phyloP scores from a whole-genome alignment of 2,888 invertebrate genomes.

The Oscheius myriophilus region DNA sequence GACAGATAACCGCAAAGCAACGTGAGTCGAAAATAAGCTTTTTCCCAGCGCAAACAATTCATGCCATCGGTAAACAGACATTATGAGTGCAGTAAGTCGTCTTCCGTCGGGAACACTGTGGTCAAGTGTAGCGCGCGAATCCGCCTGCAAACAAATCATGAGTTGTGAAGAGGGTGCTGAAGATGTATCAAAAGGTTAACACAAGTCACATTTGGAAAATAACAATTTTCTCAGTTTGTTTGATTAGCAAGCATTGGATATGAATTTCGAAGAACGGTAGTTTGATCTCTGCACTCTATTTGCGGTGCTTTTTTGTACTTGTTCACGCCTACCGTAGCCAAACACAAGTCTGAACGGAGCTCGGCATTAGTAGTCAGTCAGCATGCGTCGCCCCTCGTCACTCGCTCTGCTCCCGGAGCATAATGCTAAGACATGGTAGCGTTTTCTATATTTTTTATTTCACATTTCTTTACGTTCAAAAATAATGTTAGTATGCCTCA shows the following conservation, averaged over 20 bases:
- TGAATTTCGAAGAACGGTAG: constrained; percentile 3
- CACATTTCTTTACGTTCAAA: too few species aligned
- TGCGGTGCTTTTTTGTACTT: constrained; percentile 1
- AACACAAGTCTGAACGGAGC: constrained; percentile 6
- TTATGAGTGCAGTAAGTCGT: too few species aligned
- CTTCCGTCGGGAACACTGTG: too few species aligned
- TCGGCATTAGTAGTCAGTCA: constrained; percentile 4
- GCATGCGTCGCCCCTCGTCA: not conserved
- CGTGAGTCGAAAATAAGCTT: constrained; percentile 1
- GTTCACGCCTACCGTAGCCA: constrained; percentile 30
- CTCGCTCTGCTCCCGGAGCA: not conserved
- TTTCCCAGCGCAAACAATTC: too few species aligned
- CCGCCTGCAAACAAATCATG: too few species aligned
- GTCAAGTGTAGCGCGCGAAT: too few species aligned
- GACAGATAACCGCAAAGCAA: constrained; percentile 10
- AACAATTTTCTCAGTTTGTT: too few species aligned
- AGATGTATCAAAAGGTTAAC: too few species aligned
- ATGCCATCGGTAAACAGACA: too few species aligned
- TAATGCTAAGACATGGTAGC: constrained; percentile 15
- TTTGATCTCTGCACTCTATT: constrained; percentile 26
- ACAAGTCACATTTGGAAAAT: too few species aligned
- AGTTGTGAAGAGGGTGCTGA: too few species aligned
- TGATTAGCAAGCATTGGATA: not conserved
- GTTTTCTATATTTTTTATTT: not conserved
- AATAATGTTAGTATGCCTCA: too few species aligned